These are phyloP conservation scores for Takifugu rubripes DNA, from an alignment of 2,797 vertebrate species.

Conservation along the genomic window DNA sequence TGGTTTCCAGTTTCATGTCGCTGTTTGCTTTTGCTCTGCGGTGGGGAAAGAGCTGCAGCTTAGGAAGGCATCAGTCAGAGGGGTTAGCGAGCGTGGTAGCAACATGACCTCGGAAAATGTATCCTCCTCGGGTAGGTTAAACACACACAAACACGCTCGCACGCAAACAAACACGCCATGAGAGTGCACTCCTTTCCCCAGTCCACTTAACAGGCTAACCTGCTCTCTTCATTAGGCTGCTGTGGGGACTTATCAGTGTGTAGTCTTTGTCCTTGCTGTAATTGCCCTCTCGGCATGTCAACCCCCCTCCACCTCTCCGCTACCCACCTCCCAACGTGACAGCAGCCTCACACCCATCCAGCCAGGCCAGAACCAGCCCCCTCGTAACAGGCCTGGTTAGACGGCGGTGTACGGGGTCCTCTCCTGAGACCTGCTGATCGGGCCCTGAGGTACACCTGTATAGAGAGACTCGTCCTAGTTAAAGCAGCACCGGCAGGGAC, in stretches of 20 bases:
- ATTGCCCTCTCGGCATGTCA: conserved; percentile 82
- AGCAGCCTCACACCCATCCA: conserved; percentile 54
- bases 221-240: conserved; percentile 80
- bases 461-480: conserved; percentile 71
- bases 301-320: conserved; percentile 38
- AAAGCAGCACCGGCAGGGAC: conserved; percentile 70
- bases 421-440: conserved; percentile 66
- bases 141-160: conserved; percentile 54
- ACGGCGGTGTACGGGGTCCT: conserved; percentile 73
- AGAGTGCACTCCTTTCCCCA: conserved; percentile 61
- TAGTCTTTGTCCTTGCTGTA: conserved; percentile 81
- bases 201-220: conserved; percentile 70
- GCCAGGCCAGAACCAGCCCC: conserved; percentile 59
- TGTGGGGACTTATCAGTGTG: conserved; percentile 79
- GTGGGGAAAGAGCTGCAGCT: conserved; percentile 37
- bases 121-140: conserved; percentile 69
- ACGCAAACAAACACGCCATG: conserved; percentile 49
- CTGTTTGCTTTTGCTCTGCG: conserved; percentile 61
- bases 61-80: conserved; percentile 60
- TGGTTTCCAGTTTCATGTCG: conserved; percentile 54
- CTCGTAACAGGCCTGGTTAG: conserved; percentile 76
- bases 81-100: conserved; percentile 57
- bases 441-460: conserved; percentile 67
- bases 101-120: conserved; percentile 68
- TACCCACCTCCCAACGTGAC: conserved; percentile 28